Percentiles rank a stretch among this genome's conserved stretches.
Evolutionary conservation across 2,888 invertebrate species (phyloP).

Genomic region (Acanthoscelides obtectus): DNA sequence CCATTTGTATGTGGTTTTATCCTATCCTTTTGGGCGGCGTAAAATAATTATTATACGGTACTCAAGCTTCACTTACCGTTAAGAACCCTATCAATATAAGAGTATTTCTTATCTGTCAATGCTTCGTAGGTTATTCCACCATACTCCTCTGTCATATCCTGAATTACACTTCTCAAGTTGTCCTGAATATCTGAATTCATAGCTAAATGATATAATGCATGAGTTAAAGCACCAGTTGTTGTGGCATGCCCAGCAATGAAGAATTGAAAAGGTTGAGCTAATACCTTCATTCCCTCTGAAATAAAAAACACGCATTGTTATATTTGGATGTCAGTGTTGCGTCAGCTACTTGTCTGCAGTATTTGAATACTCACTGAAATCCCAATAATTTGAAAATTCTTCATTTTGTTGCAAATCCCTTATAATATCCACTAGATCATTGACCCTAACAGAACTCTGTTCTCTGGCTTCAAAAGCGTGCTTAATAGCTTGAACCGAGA

Average conservation of each 20-base stretch:
- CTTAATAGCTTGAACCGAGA: neutral
- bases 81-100: neutral
- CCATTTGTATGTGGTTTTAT: too few relatives aligned
- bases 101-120: neutral
- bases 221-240: slow-evolving; percentile 17
- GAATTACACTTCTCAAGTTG: neutral
- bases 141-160: neutral
- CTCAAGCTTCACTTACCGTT: neutral
- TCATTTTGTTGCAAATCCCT: neutral
- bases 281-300: neutral
- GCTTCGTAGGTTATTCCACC: neutral
- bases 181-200: neutral
- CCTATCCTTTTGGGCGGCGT: too few relatives aligned
- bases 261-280: slow-evolving; percentile 1
- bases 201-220: neutral
- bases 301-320: neutral
- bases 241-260: slow-evolving; percentile 2
- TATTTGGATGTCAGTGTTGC: too few relatives aligned
- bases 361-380: neutral
- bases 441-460: neutral
- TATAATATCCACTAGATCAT: neutral
- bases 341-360: too few relatives aligned
- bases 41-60: too few relatives aligned
- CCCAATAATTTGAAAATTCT: neutral
- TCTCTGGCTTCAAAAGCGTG: neutral